Base-by-base conservation (phyloP, 2,888 invertebrate species). In the Argyra leucocephala region DNA sequence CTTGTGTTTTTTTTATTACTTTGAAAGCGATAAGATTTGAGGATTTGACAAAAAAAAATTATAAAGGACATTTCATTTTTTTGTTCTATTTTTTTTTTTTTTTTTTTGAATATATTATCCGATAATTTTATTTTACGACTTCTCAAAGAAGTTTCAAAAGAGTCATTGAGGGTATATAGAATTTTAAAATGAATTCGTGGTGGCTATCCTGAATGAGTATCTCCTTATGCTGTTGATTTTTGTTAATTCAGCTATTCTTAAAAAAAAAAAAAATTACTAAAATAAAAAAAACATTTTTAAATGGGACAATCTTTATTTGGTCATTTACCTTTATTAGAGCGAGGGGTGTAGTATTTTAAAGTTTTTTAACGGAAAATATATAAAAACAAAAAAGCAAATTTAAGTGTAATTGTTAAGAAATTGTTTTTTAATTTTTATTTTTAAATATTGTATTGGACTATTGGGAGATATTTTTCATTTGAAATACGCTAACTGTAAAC, bases 121-220 rank as follows among this genome's bases (percentile, higher is more conserved):
- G 48, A 48, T 48, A 48, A 48, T 48, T 48, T 48, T 48, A 48
- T 48, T 48, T 48, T 48, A 48, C 18, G 48, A 18, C 48, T 48
- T 48, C 18, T 18, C 5, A 48, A 48, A 48, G 18, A 48, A 48
- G 18, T 37, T 37, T 37, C 12, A 37, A 10, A 18, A 48, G n/a
- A 48, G 9, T 48, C 48, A 5, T n/a, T 37, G 2, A 48, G 48
- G 48, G 15, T 48, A 2, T n/a, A 10, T 5, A 18, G 5, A 48
- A 48, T 48, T 18, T 48, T 9, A 18, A 48, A 48, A 48, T 48
- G 31, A 31, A 12, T 10, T 6, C 4, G 26, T 26, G 4, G 5
- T 31, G 4, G 18, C 31, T 48, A 18, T 15, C 48, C 48, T 18
- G 48, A 18, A 48, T 9, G 15, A 48, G 15, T 48, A 18, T 18